Conservation (phyloP, 2,113 vertebrate genomes). For the Blennius ocellaris region DNA sequence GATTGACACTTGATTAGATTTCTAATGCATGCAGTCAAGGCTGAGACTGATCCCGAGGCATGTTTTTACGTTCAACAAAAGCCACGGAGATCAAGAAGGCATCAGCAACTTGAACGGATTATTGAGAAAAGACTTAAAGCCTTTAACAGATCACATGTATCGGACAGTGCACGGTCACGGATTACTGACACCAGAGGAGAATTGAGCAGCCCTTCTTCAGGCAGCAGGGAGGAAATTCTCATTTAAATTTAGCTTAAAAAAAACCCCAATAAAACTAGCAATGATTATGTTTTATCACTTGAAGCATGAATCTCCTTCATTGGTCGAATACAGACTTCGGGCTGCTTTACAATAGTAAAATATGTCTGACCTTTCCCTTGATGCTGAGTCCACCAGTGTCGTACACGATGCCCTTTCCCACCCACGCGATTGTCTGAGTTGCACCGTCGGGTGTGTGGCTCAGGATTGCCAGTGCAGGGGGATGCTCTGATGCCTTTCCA, state of each 20-base stretch:
- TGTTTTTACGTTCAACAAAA: constrained; percentile 8
- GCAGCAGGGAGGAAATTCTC: not conserved
- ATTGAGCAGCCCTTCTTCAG: not conserved
- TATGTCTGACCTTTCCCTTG: constrained; percentile 88
- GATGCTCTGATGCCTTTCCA: constrained; percentile 93
- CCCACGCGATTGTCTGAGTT: constrained; percentile 98
- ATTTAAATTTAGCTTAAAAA: no score
- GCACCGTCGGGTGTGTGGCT: constrained; percentile 95
- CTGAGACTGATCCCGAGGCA: not conserved
- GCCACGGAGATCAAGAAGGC: not conserved
- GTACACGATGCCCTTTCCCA: constrained; percentile 98
- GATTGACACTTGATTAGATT: not conserved
- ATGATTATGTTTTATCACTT: no score
- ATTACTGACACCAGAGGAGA: not conserved
- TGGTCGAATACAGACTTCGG: not conserved
- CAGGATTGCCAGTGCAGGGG: constrained; percentile 92
- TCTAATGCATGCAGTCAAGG: not conserved
- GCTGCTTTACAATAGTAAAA: not conserved
- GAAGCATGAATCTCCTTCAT: not conserved
- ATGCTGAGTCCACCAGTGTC: constrained; percentile 99
- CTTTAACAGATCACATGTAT: constrained; percentile 10
- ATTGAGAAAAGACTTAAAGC: constrained; percentile 21
- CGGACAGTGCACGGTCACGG: not conserved
- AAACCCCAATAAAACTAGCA: no score
- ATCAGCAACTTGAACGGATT: not conserved